Base-by-base conservation (phyloP, 2,797 vertebrate species). In the Enteromius trimaculatus region DNA sequence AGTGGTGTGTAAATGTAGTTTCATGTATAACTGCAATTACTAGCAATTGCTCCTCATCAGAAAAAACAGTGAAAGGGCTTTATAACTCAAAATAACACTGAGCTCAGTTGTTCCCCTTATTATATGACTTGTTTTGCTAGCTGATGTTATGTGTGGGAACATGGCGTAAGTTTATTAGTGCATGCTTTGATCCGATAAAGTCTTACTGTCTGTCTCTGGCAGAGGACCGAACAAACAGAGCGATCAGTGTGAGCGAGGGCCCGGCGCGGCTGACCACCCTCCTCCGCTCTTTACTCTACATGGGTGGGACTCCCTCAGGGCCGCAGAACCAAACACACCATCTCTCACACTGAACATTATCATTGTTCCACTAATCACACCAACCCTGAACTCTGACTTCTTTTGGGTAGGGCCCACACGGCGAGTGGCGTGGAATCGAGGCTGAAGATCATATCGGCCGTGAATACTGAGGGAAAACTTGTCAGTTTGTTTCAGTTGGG, bases 401-500 rank as follows among this genome's bases (percentile, higher is more conserved):
- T 53, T 75, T 69, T 44, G 83, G 85, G 80, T 77, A 76, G 84
- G 80, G 86, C 92, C 90, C 90, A 89, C 90, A 90, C 84, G 85
- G 86, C 87, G 84, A 90, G 87, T 74, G 88, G 88, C 80, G 88
- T 91, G 74, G 51, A 83, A 66, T 81, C 72, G 81, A 84, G 85
- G 72, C 81, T 75, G 79, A 81, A 83, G 89, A 91, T 90, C 83
- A 64, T 89, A 89, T 88, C 86, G 47, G 58, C 64, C 62, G 79
- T 39, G 77, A 76, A 89, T 85, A 39, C 77, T 79, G 81, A 66
- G 83, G 53, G 70, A 76, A 79, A 84, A 82, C 60, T 81, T 65
- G 44, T 70, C 44, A 70, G 88, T 89, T 93, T 95, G 91, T 92
- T 94, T 91, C 84, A 71, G 31, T 93, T 94, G 93, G 92, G 87